Conservation (phyloP, 2,797 vertebrate species). For the Fratercula arctica region DNA sequence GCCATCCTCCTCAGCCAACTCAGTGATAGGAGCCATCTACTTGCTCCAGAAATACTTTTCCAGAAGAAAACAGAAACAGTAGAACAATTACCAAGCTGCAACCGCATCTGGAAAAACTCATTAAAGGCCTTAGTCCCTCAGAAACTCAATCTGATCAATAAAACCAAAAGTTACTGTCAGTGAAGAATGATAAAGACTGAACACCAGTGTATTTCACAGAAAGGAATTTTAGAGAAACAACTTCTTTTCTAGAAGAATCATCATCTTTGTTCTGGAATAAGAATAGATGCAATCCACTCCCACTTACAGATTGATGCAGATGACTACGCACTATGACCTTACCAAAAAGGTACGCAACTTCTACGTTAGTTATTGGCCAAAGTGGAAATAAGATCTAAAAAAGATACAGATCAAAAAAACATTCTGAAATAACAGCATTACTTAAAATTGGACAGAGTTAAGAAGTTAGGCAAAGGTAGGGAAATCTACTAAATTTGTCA, state of each 20-base stretch:
- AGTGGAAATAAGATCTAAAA: not conserved
- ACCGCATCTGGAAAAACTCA: not conserved
- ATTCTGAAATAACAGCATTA: not conserved
- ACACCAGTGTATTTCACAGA: not conserved
- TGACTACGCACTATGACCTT: not conserved
- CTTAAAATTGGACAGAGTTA: not conserved
- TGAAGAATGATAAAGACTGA: not conserved
- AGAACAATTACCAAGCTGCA: not conserved
- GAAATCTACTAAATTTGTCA: not conserved
- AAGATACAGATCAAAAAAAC: not conserved
- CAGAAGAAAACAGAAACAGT: not conserved
- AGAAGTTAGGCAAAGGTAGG: not conserved
- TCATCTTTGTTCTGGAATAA: not conserved
- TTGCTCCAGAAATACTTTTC: not conserved
- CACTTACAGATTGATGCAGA: not conserved
- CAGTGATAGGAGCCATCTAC: not conserved
- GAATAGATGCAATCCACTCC: not conserved
- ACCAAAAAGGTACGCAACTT: not conserved
- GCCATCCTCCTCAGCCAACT: not conserved
- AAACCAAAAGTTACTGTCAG: not conserved
- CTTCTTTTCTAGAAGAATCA: not conserved
- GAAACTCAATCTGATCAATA: not conserved
- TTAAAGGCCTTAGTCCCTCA: not conserved
- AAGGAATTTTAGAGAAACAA: not conserved
- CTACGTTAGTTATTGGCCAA: not conserved